Evolutionary conservation across 2,888 invertebrate genomes (phyloP), one percentile per base, ranked within the genome.

Genomic region (Zhuqinia jingwanae): DNA sequence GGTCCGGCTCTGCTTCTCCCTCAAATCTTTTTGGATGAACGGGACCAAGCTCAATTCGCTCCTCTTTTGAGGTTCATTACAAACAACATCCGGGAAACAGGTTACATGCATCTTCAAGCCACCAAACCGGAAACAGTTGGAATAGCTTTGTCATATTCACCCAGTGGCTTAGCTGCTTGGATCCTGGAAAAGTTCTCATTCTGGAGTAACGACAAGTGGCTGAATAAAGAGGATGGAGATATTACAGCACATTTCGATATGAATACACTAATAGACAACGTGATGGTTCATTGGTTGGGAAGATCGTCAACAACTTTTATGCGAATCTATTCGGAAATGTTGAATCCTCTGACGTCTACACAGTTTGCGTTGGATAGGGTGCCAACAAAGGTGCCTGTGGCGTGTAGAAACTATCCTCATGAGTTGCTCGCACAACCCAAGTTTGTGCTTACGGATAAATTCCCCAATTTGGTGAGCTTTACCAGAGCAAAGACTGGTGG

Each of bases 111-210:
- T 92, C 89, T 97, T 5, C 97, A 98, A 92, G 94, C 96, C 0
- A 97, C 97, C 0, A 97, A 97, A 92, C 97, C 98, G 15, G 97
- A 98, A 91, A 97, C 97, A 0, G 93, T 96, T 89, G 97, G 93
- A n/a, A 92, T 92, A 30, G 93, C 92, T 0, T 90, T 94, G 78
- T 92, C 92, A 82, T 93, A 94, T 89, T 93, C 93, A 15, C 94
- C 94, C 0, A 92, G 92, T 53, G 94, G 94, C 6, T 91, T 94
- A 83, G 93, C 94, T 13, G 93, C 93, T 1, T 94, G 94, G 90
- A 92, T 94, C 25, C 89, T 94, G 63, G 94, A 94, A 90, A 94
- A 94, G 91, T 94, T 93, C 90, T 93, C 93, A 1, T 92, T 92
- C 1, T 93, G 93, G 93, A 96, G 96, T 0, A 94, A 95, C 92